A percentile compares a stretch with the other conserved stretches of the same genome.
Conservation (phyloP, 2,113 vertebrate species). For the Aspidoscelis tigris region DNA sequence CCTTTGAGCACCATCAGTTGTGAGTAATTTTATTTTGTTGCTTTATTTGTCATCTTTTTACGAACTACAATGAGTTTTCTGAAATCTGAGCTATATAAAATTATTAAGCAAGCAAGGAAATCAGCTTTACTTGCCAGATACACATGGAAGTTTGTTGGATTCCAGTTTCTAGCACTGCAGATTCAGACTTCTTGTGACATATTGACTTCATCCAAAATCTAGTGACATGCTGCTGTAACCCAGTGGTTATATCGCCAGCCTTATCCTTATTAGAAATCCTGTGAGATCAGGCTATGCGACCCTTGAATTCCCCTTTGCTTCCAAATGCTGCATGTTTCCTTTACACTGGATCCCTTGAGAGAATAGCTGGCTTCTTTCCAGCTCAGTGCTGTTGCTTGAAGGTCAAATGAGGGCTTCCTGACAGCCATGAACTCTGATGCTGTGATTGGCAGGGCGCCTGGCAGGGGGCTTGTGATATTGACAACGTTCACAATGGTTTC, state of each 20-base stretch:
- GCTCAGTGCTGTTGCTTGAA: neutral
- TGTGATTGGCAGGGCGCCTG: neutral
- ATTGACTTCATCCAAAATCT: neutral
- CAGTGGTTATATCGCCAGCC: neutral
- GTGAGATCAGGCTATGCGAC: neutral
- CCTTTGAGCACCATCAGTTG: no score
- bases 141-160: no score
- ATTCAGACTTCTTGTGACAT: neutral
- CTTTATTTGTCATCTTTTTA: no score
- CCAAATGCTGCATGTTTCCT: neutral
- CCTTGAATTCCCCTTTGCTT: neutral
- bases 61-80: no score
- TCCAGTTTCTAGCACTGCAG: no score
- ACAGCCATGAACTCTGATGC: neutral
- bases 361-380: neutral
- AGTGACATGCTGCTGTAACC: neutral
- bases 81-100: no score
- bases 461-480: no score
- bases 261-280: neutral
- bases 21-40: no score
- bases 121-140: no score
- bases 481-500: neutral
- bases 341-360: neutral
- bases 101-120: no score
- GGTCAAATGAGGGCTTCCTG: constrained; percentile 1